Conservation (phyloP, 1,140 invertebrate genomes). For the Globodera ellingtonae region DNA sequence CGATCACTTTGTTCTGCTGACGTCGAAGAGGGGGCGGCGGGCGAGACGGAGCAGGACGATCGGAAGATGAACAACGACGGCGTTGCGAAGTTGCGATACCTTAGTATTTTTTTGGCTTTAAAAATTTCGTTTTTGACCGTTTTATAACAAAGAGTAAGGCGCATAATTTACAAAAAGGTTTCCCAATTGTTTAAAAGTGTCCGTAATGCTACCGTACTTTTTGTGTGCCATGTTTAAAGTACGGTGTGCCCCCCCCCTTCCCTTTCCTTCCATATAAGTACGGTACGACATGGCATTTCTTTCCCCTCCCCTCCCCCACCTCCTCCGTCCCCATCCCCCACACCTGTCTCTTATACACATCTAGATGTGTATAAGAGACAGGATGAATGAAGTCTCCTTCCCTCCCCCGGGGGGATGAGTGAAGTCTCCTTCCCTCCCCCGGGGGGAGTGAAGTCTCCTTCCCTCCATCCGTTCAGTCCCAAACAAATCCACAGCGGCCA, state of each 20-base stretch:
- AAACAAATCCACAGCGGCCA: not conserved
- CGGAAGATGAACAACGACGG: not conserved
- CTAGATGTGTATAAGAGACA: too few relatives aligned
- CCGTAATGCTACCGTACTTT: too few relatives aligned
- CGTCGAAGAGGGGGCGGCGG: not conserved
- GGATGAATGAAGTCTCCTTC: too few relatives aligned
- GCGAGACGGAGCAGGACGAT: not conserved
- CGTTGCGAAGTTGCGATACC: too few relatives aligned
- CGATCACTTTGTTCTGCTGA: slow-evolving; percentile 11
- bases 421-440: too few relatives aligned
- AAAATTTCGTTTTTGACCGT: too few relatives aligned
- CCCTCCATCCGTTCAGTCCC: not conserved
- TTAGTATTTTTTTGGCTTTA: too few relatives aligned
- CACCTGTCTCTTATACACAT: too few relatives aligned
- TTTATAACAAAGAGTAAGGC: too few relatives aligned
- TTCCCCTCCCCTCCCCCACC: not conserved
- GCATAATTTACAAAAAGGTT: too few relatives aligned
- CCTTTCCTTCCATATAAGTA: not conserved
- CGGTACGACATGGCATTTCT: not conserved
- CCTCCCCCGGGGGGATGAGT: not conserved
- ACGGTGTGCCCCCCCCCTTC: not conserved
- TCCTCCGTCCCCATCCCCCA: not conserved
- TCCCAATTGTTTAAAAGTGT: too few relatives aligned
- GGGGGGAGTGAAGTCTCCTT: not conserved
- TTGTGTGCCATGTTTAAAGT: too few relatives aligned